Evolutionary conservation across 2,888 invertebrate species (phyloP), one percentile per base, ranked within the genome.

Genomic region (Rhagonycha lutea): DNA sequence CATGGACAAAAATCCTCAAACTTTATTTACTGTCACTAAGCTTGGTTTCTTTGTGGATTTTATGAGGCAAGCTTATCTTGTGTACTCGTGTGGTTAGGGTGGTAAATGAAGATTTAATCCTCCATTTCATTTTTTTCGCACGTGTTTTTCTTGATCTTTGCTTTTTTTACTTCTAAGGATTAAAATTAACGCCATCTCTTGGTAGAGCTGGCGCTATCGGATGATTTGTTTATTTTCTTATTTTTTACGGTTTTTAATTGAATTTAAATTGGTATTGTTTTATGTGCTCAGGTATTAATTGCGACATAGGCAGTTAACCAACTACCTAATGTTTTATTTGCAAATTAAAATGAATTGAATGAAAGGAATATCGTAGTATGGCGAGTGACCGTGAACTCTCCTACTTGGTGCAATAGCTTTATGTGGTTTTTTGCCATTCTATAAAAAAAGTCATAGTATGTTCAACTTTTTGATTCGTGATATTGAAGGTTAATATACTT

Each of bases 311-410:
- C 61, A 70, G 70, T 72, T 72, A 75, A 72, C 47, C 47, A 47
- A 47, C 47, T 47, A 47, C 47, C 47, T 47, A 47, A 47, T 47
- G 47, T 47, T 47, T 47, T 47, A 47, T 47, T 47, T 47, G 47
- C 74, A 79, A 78, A 79, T 79, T 74, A 79, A 79, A 78, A 79
- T 65, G 76, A 76, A 78, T 78, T 77, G 76, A 79, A 79, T 79
- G 79, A 79, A 79, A 79, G 79, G 78, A 78, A 47, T 47, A 78
- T 79, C 76, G 76, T 77, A 75, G 69, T 73, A 78, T 78, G 72
- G 74, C 73, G 68, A 75, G 74, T 78, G 78, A 75, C 79, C 79
- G 71, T 79, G 79, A 79, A 79, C 79, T 79, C 76, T 70, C 67
- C 75, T 76, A 72, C 79, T 75, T 77, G 76, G 79, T 79, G 79